phyloP scores from a whole-genome alignment of 2,888 invertebrate genomes.

The Microctonus brassicae region DNA sequence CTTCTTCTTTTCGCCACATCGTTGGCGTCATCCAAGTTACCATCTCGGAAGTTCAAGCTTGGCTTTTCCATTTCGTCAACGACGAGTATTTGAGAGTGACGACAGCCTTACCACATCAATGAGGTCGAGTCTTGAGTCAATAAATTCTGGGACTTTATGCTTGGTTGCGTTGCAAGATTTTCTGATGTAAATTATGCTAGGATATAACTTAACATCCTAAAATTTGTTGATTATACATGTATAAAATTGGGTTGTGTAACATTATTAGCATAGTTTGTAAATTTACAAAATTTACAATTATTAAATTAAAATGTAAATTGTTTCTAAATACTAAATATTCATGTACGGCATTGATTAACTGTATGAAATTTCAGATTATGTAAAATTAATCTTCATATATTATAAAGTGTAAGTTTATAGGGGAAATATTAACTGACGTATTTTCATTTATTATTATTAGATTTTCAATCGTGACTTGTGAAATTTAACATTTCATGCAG shows the following conservation, averaged over 20 bases:
- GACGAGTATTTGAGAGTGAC: not conserved
- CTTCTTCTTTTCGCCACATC: not conserved
- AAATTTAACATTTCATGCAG: no score
- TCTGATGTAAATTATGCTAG: not conserved
- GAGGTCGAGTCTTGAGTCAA: conserved; percentile 8
- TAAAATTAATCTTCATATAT: no score
- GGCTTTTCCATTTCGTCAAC: conserved; percentile 30
- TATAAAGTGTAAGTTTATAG: no score
- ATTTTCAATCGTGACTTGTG: no score
- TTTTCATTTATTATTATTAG: no score
- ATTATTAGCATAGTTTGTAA: not conserved
- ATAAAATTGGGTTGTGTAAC: not conserved
- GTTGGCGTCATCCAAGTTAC: conserved; percentile 14
- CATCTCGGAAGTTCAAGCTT: conserved; percentile 32
- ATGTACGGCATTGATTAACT: no score
- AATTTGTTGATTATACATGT: not conserved
- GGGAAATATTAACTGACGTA: no score
- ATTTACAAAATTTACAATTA: not conserved
- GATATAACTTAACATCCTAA: not conserved
- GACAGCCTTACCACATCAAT: not conserved
- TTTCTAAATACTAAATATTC: no score
- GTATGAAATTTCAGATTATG: no score
- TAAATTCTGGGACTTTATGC: not conserved
- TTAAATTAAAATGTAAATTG: not conserved
- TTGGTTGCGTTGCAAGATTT: not conserved